phyloP scores from a whole-genome alignment of 2,797 vertebrate genomes.

The Danio jaintianensis region DNA sequence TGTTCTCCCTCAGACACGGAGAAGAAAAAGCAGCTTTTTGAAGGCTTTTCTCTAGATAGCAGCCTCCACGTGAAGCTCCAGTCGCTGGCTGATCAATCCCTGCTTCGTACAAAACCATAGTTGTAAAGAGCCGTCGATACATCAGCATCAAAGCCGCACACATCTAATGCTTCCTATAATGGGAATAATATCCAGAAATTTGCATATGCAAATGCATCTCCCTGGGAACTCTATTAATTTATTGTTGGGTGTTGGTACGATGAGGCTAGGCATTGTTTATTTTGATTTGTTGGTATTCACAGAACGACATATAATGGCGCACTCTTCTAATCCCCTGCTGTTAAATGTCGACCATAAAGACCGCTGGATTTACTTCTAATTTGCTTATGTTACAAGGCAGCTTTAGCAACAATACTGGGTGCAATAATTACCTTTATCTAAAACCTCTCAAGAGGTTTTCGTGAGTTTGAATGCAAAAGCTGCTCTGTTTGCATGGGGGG shows the following conservation, averaged over 20 bases:
- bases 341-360: conserved; percentile 49
- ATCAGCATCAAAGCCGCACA: conserved; percentile 23
- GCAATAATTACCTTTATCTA: conserved; percentile 46
- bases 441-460: conserved; percentile 29
- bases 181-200: conserved; percentile 23
- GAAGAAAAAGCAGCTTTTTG: conserved; percentile 46
- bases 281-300: conserved; percentile 59
- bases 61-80: conserved; percentile 20
- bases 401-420: conserved; percentile 28
- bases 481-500: background rate
- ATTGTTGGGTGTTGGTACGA: conserved; percentile 37
- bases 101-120: conserved; percentile 7
- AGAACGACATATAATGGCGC: conserved; percentile 49
- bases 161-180: background rate
- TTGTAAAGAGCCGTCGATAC: conserved; percentile 1
- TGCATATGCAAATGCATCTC: conserved; percentile 62
- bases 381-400: conserved; percentile 47
- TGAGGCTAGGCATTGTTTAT: conserved; percentile 55
- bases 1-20: conserved; percentile 45
- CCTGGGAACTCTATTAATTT: conserved; percentile 56
- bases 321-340: conserved; percentile 38
- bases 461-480: conserved; percentile 4
- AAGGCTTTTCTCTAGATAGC: conserved; percentile 38
- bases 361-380: conserved; percentile 51
- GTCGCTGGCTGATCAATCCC: conserved; percentile 10